Evolutionary conservation across 2,888 invertebrate species (phyloP), one percentile per base, ranked within the genome.

Genomic region (Bombylius discolor): DNA sequence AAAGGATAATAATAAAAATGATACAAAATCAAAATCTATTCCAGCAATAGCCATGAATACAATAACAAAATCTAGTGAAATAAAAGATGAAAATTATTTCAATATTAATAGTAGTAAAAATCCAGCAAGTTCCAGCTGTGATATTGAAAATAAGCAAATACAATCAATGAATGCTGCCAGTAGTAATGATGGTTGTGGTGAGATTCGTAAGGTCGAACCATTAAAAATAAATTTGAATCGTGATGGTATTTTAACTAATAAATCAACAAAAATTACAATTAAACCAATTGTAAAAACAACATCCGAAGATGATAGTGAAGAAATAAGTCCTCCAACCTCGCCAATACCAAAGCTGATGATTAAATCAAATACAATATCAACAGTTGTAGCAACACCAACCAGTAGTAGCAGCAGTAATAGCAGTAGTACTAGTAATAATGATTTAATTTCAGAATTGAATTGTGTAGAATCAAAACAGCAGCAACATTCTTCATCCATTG

Each of bases 191-290:
- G 23, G 23, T 23, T 23, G 23, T 23, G 55, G 51, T 48, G 60
- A 61, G 45, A 57, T 52, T 39, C 67, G 73, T 47, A 72, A 72
- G 61, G 74, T 74, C 7, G 74, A 74, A 58, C 74, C 74, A n/a
- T 62, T 74, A 46, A 73, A 73, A 61, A 74, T 74, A 7, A 74
- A 74, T 59, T 61, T 74, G 50, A 68, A 63, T 56, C 64, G 65
- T 33, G 64, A 66, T 49, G 56, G 56, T 49, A 42, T 46, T 36
- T 46, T 56, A 33, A 23, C 23, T 23, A 23, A 23, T 23, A 44
- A 58, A 13, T 48, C 58, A 52, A 51, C 61, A 8, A 72, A 71
- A 62, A 66, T 72, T 14, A 71, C 65, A 33, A 71, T 72, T 31
- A 67, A 70, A 56, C 68, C 71, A 11, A 66, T 71, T 51, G 48